Percentiles rank a stretch among this genome's conserved stretches.
Evolutionary conservation across 2,113 vertebrate genomes (phyloP).

Genomic region (Nothoprocta pentlandii): DNA sequence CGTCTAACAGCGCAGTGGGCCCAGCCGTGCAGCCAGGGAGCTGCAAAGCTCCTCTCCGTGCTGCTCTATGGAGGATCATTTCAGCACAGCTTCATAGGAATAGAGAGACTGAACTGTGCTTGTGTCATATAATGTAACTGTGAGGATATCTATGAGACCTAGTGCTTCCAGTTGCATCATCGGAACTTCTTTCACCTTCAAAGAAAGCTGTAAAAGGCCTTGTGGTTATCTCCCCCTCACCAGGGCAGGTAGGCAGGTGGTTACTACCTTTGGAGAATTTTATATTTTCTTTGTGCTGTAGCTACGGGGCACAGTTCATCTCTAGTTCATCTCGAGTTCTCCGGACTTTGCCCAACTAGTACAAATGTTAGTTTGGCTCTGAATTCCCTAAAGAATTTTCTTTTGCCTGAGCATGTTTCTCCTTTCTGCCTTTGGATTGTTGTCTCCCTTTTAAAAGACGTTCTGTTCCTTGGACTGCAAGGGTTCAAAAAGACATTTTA

Average conservation of each 20-base stretch:
- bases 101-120: neutral
- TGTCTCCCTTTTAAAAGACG: neutral
- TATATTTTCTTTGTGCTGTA: neutral
- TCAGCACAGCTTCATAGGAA: neutral
- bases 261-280: neutral
- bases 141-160: neutral
- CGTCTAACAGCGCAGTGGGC: neutral
- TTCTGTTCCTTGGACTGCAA: too few species aligned
- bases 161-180: neutral
- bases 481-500: neutral
- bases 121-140: neutral
- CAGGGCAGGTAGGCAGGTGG: neutral
- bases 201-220: neutral
- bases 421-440: neutral
- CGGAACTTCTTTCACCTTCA: neutral
- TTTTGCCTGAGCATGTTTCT: neutral
- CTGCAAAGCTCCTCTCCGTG: neutral
- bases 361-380: neutral
- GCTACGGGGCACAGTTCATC: neutral
- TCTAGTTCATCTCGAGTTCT: neutral
- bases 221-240: neutral
- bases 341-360: neutral
- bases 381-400: neutral
- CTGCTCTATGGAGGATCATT: neutral
- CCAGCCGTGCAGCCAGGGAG: neutral